Evolutionary conservation across 2,113 vertebrate species (phyloP).

Genomic region (Circaetus cinerascens): DNA sequence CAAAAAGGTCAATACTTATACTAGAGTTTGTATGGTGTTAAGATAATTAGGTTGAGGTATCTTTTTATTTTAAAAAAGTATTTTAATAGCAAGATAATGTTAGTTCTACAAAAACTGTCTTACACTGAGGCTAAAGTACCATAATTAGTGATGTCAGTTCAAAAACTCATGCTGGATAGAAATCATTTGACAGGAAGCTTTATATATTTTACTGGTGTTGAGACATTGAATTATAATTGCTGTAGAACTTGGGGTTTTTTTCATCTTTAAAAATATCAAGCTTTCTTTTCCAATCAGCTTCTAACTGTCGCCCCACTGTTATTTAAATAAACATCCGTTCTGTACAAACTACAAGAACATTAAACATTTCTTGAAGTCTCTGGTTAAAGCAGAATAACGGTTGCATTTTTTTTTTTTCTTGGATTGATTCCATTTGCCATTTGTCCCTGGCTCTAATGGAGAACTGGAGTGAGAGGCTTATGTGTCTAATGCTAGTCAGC

Average conservation of each 20-base stretch:
- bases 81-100: constrained; percentile 31
- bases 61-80: neutral
- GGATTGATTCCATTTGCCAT: neutral
- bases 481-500: neutral
- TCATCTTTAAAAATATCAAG: neutral
- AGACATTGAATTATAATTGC: neutral
- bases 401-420: constrained; percentile 34
- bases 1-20: constrained; percentile 28
- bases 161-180: constrained; percentile 1
- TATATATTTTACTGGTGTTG: neutral
- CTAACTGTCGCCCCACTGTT: neutral
- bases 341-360: neutral
- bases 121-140: neutral
- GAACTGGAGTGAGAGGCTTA: neutral
- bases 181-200: constrained; percentile 11
- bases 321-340: neutral
- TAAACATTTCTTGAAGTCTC: neutral
- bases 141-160: neutral
- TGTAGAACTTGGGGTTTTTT: neutral
- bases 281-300: neutral
- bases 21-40: constrained; percentile 34
- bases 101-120: neutral
- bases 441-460: constrained; percentile 1
- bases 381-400: neutral
- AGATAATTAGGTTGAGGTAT: constrained; percentile 27